Conservation (phyloP, 2,113 vertebrate species). For the Natator depressus region DNA sequence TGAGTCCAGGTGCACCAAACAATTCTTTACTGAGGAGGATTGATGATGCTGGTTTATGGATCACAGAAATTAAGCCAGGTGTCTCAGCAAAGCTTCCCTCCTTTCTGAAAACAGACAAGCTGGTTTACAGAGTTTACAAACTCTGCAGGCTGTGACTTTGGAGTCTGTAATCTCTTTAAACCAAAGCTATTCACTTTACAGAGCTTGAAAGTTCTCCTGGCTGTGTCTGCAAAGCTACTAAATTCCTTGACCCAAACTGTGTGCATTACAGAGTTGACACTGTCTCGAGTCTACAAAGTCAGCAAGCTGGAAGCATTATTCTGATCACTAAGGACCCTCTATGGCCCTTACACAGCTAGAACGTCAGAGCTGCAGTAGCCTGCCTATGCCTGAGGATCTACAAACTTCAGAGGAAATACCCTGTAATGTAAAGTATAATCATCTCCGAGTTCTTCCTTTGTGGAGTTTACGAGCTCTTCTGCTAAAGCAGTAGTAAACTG, state of each 20-base stretch:
- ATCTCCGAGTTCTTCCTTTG: neutral
- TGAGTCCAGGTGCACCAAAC: neutral
- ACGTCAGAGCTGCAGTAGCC: neutral
- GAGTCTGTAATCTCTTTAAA: neutral
- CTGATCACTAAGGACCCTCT: neutral
- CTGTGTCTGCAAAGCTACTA: neutral
- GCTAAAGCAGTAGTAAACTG: neutral
- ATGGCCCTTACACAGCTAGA: neutral
- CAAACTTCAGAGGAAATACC: neutral
- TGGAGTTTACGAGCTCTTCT: neutral
- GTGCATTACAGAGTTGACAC: fast-evolving
- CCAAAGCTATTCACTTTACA: neutral
- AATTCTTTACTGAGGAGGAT: neutral
- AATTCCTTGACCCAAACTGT: neutral
- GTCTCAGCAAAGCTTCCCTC: neutral
- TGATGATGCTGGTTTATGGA: neutral
- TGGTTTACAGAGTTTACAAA: neutral
- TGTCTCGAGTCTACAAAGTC: fast-evolving
- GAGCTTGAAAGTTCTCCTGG: neutral
- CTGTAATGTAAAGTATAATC: neutral
- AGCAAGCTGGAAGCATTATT: neutral
- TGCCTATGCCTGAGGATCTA: fast-evolving
- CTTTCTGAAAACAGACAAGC: neutral
- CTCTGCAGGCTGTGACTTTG: neutral
- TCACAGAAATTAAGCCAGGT: neutral